phyloP scores from a whole-genome alignment of 64 coral and sea anemone genomes.

The Platygyra sinensis region DNA sequence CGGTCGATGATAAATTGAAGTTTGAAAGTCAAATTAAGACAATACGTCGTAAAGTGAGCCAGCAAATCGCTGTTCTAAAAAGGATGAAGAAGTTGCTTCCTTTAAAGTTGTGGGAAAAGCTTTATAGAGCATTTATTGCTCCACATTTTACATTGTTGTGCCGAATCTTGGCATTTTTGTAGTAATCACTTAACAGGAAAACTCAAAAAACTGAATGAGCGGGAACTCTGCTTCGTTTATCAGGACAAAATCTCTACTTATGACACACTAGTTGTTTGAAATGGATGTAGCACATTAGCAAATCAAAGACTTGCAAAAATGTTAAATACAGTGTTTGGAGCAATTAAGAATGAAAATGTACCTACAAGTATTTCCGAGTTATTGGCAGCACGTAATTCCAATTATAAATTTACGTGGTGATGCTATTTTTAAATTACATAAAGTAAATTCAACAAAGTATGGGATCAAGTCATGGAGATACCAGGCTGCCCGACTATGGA shows the following conservation, averaged over 20 bases:
- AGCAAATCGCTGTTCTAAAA: too few relatives aligned
- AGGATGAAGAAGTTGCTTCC: neutral
- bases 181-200: too few relatives aligned
- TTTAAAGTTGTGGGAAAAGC: neutral
- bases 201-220: neutral
- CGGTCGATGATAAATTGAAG: slow-evolving; percentile 17
- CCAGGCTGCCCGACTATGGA: too few relatives aligned
- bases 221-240: neutral
- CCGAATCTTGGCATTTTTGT: too few relatives aligned
- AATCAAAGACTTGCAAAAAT: slow-evolving; percentile 13
- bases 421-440: slow-evolving; percentile 5
- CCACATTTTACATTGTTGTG: too few relatives aligned
- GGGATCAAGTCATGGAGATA: slow-evolving; percentile 7
- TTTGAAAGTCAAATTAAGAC: neutral
- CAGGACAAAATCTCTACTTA: slow-evolving; percentile 1
- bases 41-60: too few relatives aligned
- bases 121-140: neutral
- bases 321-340: neutral
- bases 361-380: slow-evolving; percentile 3
- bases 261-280: neutral
- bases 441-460: slow-evolving; percentile 7
- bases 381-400: slow-evolving; percentile 2
- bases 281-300: neutral
- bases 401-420: slow-evolving; percentile 8
- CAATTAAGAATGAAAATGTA: neutral